Conservation (phyloP, 2,888 invertebrate species). For the Athalia rosae region DNA sequence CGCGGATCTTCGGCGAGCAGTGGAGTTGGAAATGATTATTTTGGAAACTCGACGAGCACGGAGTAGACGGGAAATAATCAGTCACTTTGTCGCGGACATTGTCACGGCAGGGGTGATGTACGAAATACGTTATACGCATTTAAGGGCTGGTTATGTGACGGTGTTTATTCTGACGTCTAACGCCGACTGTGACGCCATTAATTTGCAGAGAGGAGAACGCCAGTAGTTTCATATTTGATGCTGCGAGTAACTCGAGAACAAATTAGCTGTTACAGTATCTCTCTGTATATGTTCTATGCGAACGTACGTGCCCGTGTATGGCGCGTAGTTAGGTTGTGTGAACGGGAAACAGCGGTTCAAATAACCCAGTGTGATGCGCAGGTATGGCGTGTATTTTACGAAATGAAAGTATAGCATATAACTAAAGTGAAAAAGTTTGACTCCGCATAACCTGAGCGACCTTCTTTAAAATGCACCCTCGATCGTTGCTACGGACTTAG, state of each 20-base stretch:
- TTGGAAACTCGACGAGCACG: no score
- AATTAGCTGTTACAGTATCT: constrained; percentile 6
- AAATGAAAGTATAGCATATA: constrained; percentile 23
- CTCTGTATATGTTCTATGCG: background rate
- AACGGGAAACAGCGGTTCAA: constrained; percentile 15
- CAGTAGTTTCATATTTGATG: background rate
- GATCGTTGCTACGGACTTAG: constrained; percentile 11
- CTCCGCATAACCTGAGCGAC: background rate
- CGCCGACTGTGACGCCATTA: background rate
- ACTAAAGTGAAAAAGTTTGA: constrained; percentile 1
- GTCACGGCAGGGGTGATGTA: no score
- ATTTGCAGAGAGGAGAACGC: background rate
- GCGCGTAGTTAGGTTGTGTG: background rate
- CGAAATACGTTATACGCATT: no score
- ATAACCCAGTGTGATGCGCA: background rate
- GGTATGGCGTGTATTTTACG: background rate
- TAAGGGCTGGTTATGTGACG: no score
- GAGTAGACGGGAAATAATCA: no score
- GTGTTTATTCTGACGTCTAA: background rate
- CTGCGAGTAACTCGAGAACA: constrained; percentile 5
- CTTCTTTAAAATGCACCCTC: constrained; percentile 42
- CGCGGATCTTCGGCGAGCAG: no score
- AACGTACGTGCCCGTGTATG: background rate
- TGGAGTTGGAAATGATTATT: no score
- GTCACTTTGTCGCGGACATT: no score